Percentiles rank a stretch among this genome's conserved stretches.
Evolutionary conservation across 2,797 vertebrate genomes (phyloP).

Genomic region (Diplodus puntazzo): DNA sequence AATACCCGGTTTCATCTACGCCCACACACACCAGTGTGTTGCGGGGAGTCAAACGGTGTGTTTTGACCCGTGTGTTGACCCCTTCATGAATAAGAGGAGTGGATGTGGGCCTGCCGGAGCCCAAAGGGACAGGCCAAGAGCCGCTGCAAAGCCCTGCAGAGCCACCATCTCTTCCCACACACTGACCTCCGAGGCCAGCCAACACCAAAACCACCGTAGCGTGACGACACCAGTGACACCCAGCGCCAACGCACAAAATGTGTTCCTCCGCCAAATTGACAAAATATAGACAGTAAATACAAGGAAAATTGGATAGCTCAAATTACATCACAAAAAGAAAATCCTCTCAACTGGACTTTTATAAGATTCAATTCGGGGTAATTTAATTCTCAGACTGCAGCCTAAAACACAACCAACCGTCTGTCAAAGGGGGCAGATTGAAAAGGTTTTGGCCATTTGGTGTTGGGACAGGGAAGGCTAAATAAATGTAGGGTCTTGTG

Average conservation of each 20-base stretch:
- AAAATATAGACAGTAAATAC: constrained; percentile 88
- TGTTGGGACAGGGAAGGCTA: constrained; percentile 56
- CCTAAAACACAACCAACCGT: constrained; percentile 78
- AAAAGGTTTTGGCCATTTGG: constrained; percentile 75
- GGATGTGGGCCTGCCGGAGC: constrained; percentile 81
- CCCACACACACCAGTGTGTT: constrained; percentile 82
- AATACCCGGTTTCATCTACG: constrained; percentile 83
- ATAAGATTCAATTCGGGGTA: constrained; percentile 84
- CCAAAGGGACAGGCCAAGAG: constrained; percentile 85
- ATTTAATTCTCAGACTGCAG: constrained; percentile 84
- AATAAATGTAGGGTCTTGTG: constrained; percentile 71
- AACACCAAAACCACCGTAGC: constrained; percentile 84
- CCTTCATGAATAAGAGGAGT: constrained; percentile 87
- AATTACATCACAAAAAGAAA: constrained; percentile 84
- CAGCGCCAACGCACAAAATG: constrained; percentile 69
- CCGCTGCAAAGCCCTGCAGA: constrained; percentile 81
- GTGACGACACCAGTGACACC: constrained; percentile 85
- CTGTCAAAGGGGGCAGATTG: constrained; percentile 77
- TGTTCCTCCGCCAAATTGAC: constrained; percentile 86
- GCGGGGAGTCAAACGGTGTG: constrained; percentile 83
- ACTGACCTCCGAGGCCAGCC: constrained; percentile 86
- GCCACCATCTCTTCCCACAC: constrained; percentile 86
- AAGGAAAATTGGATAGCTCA: constrained; percentile 86
- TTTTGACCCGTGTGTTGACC: constrained; percentile 86
- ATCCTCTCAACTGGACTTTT: constrained; percentile 83